Evolutionary conservation across 30 jellyfish, hydroid and myxozoan species (phyloP), one percentile per base, ranked within the genome.

Genomic region (Chironex yamaguchii): DNA sequence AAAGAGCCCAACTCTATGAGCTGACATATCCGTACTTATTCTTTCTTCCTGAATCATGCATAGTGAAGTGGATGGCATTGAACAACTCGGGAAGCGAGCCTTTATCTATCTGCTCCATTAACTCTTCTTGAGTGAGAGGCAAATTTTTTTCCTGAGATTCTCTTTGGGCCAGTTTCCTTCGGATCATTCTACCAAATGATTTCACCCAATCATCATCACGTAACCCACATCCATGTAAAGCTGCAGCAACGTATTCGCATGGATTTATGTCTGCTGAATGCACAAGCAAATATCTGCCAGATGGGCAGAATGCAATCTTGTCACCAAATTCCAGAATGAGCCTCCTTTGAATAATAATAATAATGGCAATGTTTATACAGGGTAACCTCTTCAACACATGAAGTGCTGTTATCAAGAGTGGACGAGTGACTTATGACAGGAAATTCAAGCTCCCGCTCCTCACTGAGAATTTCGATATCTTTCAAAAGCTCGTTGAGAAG

Each of bases 151-250:
- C 23, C 31, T 54, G 31, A n/a, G 31, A n/a, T 28, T 54, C 6
- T n/a, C 25, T n/a, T 3, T 28, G 31, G 23, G 52, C 52, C 27
- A 65, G 31, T 65, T 65, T 65, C 2, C 78, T 49, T 4, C 78
- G 78, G 17, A 65, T 25, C 52, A 65, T 65, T 65, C 78, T 65
- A 25, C 78, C 78, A 65, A 65, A 65, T 65, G 78, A 49, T 30
- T 22, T 65, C 2, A 65, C 31, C 27, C 31, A 52, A 25, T 65
- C 78, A 6, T 65, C 78, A 30, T 65, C 78, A 14, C 78, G 3
- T 28, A 54, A 32, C 25, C 71, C 71, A 54, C 71, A 54, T n/a
- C 71, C 71, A 54, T 54, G 71, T n/a, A 54, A 32, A 28, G 71
- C 71, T 2, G 78, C 78, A 6, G 31, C 78, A 2, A 52, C 27